These are phyloP conservation scores for Mimachlamys varia DNA, from an alignment of 2,888 invertebrate species.

Conservation along the genomic window DNA sequence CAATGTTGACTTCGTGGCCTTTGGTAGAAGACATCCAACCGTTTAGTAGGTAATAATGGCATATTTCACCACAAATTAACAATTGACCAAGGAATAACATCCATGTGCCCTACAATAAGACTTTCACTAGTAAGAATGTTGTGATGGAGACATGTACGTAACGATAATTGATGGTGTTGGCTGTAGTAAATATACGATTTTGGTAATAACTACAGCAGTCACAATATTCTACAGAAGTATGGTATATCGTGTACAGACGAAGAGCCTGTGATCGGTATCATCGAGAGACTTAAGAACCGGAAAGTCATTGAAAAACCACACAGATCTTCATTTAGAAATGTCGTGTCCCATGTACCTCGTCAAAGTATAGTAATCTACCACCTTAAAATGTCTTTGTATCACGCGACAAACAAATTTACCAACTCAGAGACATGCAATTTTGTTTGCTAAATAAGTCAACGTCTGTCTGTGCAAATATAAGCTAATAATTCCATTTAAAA, in stretches of 20 bases:
- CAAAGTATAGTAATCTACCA: not conserved
- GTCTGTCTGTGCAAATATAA: not conserved
- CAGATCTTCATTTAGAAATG: not conserved
- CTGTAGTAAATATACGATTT: not conserved
- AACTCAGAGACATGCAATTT: not conserved
- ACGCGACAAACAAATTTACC: not conserved
- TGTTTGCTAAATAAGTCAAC: not conserved
- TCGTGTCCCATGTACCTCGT: not conserved
- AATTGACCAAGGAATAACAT: not conserved
- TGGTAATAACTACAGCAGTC: not conserved
- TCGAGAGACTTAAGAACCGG: not conserved
- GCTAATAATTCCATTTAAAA: not conserved
- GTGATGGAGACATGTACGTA: not conserved
- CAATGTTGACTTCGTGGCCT: no score
- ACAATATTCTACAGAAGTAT: not conserved
- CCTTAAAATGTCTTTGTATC: not conserved
- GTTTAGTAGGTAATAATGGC: no score
- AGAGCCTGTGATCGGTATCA: not conserved
- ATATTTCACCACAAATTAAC: not conserved
- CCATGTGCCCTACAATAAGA: not conserved
- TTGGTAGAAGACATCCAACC: no score
- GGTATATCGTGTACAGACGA: not conserved
- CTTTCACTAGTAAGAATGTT: not conserved
- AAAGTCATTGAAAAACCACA: not conserved
- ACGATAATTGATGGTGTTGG: not conserved